phyloP scores from a whole-genome alignment of 2,888 invertebrate species.

The Itoplectis maculator region DNA sequence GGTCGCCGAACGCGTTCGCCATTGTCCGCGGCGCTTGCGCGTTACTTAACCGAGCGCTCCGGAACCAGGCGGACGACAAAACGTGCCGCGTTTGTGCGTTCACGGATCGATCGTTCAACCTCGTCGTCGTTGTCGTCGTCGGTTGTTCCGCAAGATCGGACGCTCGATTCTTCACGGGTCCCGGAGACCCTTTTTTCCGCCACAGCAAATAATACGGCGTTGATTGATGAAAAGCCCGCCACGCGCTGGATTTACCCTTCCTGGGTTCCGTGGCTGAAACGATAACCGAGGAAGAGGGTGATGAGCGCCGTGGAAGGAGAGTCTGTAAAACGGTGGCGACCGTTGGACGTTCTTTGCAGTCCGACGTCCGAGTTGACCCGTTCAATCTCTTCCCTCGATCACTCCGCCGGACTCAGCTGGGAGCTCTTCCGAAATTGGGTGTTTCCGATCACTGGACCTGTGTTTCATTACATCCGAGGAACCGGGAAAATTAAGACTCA shows the following conservation, averaged over 20 bases:
- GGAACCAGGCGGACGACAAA: conserved; percentile 21
- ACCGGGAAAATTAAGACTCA: neutral
- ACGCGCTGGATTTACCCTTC: conserved; percentile 28
- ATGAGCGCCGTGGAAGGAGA: neutral
- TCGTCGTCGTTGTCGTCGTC: too few relatives aligned
- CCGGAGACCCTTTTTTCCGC: neutral
- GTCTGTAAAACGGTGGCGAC: conserved; percentile 18
- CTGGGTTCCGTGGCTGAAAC: neutral
- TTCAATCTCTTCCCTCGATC: conserved; percentile 8
- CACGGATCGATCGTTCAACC: conserved; percentile 25
- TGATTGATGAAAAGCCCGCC: conserved; percentile 50
- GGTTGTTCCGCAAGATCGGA: conserved; percentile 35
- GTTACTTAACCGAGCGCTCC: conserved; percentile 37
- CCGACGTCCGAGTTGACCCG: conserved; percentile 6
- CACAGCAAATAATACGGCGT: conserved; percentile 47
- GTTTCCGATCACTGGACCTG: neutral
- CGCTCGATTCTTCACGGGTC: conserved; percentile 35
- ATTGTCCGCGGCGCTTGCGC: neutral
- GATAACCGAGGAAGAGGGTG: neutral
- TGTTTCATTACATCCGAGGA: neutral
- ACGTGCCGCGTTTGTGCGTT: conserved; percentile 38
- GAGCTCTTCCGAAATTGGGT: conserved; percentile 2
- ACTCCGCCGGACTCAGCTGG: neutral
- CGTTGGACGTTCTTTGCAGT: neutral
- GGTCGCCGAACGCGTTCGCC: conserved; percentile 12